Evolutionary conservation across 2,797 vertebrate genomes (phyloP), one percentile per base, ranked within the genome.

Genomic region (Schizopygopsis pylzovi): DNA sequence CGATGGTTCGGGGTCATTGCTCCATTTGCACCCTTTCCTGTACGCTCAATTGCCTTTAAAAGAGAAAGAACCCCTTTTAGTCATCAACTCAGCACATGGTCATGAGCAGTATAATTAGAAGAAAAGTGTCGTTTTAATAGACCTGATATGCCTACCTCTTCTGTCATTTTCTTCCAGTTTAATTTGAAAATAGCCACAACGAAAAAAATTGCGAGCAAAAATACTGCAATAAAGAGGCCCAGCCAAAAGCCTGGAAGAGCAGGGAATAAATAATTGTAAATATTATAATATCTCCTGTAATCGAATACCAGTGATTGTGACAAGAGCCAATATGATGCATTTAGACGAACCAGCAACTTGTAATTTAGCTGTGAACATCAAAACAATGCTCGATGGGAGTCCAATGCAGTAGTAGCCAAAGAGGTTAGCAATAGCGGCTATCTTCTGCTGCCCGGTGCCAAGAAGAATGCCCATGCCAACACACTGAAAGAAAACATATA

Each of bases 381-480:
- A 93, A 0, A 96, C 93, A 20, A 97, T 90, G 25, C 95, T 94
- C 0, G 96, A 54, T 25, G 97, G 94, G 11, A 99, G 94, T 8
- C 97, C 97, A 0, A 99, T 79, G 87, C 93, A 89, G 0, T 99
- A 98, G 89, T 97, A 98, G 0, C 96, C 96, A 0, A 99, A 11
- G 0, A 97, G 92, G 9, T 98, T 98, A 79, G 96, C 94, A 1
- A 98, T 90, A 15, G 97, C 98, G 0, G 98, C 97, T 20, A 97
- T 92, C 92, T 96, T 98, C 95, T 98, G 97, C 87, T 96, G 96
- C 5, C 98, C 98, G 0, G 96, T 94, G 13, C 98, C 97, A 81
- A 97, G 91, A 89, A 99, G 93, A 86, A 99, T 94, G 0, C 98
- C 98, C 0, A 94, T 95, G 1, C 95, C 94, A 0, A 97, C 97